Base-by-base conservation (phyloP, 2,113 vertebrate genomes). In the Reinhardtius hippoglossoides region DNA sequence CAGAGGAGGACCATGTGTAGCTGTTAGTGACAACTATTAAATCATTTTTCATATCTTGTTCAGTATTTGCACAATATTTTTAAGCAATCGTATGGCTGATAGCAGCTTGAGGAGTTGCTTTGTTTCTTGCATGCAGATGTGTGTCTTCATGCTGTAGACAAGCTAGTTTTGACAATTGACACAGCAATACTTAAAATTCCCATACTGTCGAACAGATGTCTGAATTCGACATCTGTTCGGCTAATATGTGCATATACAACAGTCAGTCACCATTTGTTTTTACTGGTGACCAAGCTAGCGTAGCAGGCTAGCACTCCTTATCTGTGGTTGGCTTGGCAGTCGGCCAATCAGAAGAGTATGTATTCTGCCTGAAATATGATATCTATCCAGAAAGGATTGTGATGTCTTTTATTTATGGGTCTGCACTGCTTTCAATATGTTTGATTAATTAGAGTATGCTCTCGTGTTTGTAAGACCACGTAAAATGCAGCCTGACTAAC, bases 401-500 rank as follows among this genome's bases (percentile, higher is more conserved):
- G 46, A 16, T 27, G 23, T 2, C 5, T 76, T 65, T 35, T 42
- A 69, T 26, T 67, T 27, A 50, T 42, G 40, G 40, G 2, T 42
- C 40, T 42, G 40, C 40, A 12, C 40, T 42, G 40, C 40, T 42
- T 13, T 42, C 13, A 42, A 2, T 10, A 42, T 42, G 9, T 65
- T 62, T 54, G 15, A 55, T 54, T 78, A 52, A 67, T 75, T 74
- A 24, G 9, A 59, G n/a, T 5, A 10, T 48, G n/a, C 58, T 12
- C 48, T 61, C 31, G 40, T 62, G 21, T 21, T 21, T 65, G 42
- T 59, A 62, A 70, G 68, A 46, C 50, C 48, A 62, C 57, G 40
- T n/a, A 37, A 63, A 71, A 67, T 71, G 31, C 46, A 20, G 68
- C 44, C 24, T 55, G 27, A 24, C 57, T 23, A 40, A 60, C 71